Base-by-base conservation (phyloP, 2,113 vertebrate species). In the Paradisaea rubra region DNA sequence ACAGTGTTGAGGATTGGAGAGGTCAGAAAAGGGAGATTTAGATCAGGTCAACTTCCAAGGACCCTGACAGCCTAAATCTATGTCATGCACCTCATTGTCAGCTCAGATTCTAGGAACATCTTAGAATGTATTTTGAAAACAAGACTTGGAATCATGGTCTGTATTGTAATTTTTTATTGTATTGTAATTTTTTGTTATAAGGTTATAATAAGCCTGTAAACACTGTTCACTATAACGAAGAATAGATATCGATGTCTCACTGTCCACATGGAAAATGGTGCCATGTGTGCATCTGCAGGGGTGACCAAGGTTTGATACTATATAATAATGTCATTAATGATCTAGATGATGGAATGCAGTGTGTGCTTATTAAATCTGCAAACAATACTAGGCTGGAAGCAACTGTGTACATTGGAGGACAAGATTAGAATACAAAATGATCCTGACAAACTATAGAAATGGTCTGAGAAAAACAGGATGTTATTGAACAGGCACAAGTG, bases 381-480 rank as follows among this genome's bases (percentile, higher is more conserved):
- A 88, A 95, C 52, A 86, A 70, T 42, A 52, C 72, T 66, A 68
- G 35, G 47, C 56, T 95, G 79, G 60, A 96, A 95, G 76, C 27
- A 66, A 88, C 60, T 63, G 39, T 77, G 44, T 86, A 81, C 52
- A 63, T 19, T 47, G 39, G 47, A 94, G 86, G 47, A 93, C 76
- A 91, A 84, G 60, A 86, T 88, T 68, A 88, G 76, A 92, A 95
- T 94, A 93, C 64, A 78, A 79, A 95, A 81, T 54, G n/a, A 91
- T 93, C 45, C 69, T 66, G 79, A 88, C 8, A 91, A 93, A 83
- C 64, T 41, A 24, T 66, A 88, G 41, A 68, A 95, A 88, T 44
- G 42, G 52, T 74, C 52, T 86, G 44, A 90, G 72, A 73, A 96
- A 95, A 95, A 90, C 54, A 90, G 56, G 56, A 63, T 83, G 49